These are phyloP conservation scores for Brachionus sp. DNA, from an alignment of 1,140 invertebrate species.

Conservation along the genomic window DNA sequence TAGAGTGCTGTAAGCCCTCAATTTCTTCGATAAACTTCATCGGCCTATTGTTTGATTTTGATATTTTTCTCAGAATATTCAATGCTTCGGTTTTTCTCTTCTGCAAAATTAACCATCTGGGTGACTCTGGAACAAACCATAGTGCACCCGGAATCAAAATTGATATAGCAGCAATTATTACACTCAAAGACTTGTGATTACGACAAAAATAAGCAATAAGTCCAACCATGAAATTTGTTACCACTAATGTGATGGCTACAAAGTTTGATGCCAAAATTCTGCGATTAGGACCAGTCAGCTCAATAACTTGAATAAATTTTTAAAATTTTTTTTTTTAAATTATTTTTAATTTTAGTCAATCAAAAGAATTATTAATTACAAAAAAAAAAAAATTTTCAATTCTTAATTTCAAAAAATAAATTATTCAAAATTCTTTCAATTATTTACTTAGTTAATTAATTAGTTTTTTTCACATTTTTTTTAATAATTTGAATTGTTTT, in stretches of 20 bases:
- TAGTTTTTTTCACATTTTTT: no score
- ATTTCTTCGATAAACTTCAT: neutral
- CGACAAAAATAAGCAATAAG: conserved; percentile 26
- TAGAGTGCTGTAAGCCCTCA: neutral
- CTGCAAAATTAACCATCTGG: conserved; percentile 21
- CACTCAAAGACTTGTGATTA: neutral
- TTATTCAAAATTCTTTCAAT: no score
- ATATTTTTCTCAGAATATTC: neutral
- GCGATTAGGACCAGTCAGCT: neutral
- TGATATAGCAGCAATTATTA: neutral
- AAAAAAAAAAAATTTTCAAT: no score
- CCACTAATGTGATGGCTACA: neutral
- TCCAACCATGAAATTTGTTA: conserved; percentile 5
- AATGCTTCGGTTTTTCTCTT: neutral
- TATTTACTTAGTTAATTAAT: no score
- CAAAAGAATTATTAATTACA: no score
- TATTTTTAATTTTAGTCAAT: no score
- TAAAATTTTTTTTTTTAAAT: neutral
- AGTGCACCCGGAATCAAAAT: neutral
- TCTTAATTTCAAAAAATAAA: no score
- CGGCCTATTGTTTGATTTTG: conserved; percentile 29
- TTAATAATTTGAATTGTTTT: no score
- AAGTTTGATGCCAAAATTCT: conserved; percentile 1
- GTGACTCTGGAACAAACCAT: conserved; percentile 18
- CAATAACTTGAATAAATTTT: neutral